phyloP scores from a whole-genome alignment of 2,888 invertebrate genomes.

The Drepana falcataria region DNA sequence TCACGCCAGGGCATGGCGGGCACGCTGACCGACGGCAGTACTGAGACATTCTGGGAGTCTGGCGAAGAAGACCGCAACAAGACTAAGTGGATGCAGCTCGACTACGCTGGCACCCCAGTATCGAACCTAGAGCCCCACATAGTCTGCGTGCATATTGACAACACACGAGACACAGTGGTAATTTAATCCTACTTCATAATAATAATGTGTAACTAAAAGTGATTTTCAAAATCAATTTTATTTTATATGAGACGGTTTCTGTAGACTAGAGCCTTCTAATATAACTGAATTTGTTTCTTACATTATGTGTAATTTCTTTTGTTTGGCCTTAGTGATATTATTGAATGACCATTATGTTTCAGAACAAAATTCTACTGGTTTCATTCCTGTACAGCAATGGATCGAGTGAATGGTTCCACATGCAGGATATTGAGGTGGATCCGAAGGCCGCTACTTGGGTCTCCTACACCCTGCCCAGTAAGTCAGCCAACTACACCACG shows the following conservation, averaged over 20 bases:
- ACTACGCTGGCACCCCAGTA: conserved; percentile 51
- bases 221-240: too few species aligned
- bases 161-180: conserved; percentile 93
- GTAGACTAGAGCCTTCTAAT: too few species aligned
- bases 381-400: conserved; percentile 91
- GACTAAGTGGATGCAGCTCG: conserved; percentile 87
- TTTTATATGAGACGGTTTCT: too few species aligned
- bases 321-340: too few species aligned
- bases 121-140: conserved; percentile 80
- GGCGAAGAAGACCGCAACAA: conserved; percentile 97
- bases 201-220: background rate
- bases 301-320: too few species aligned
- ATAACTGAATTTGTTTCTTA: too few species aligned
- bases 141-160: conserved; percentile 95
- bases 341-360: conserved; percentile 30
- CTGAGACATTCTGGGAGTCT: conserved; percentile 99
- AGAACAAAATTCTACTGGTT: conserved; percentile 93
- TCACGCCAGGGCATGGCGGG: conserved; percentile 96
- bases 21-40: conserved; percentile 94
- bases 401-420: conserved; percentile 87
- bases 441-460: conserved; percentile 93
- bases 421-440: conserved; percentile 92
- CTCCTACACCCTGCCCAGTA: conserved; percentile 88
- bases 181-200: conserved; percentile 21
- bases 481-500: conserved; percentile 19